Conservation (phyloP, 2,797 vertebrate species). For the Nannoperca obscura region DNA sequence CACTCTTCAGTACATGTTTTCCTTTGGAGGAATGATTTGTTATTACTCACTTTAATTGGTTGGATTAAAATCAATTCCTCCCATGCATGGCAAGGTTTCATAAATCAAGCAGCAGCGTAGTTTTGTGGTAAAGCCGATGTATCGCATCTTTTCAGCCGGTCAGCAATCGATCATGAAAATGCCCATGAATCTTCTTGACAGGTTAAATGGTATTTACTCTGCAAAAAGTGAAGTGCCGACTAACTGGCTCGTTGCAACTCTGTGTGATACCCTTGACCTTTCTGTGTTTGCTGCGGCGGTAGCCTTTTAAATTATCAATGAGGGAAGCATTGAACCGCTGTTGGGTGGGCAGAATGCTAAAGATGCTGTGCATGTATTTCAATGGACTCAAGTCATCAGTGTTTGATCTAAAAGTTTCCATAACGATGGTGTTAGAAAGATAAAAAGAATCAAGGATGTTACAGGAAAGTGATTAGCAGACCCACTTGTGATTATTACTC, state of each 20-base stretch:
- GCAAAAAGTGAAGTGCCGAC: constrained; percentile 79
- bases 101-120: constrained; percentile 80
- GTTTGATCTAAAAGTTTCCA: constrained; percentile 36
- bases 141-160: constrained; percentile 76
- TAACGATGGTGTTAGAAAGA: constrained; percentile 29
- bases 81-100: constrained; percentile 69
- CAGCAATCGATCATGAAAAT: constrained; percentile 84
- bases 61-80: constrained; percentile 84
- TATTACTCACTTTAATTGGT: constrained; percentile 85
- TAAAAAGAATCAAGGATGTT: constrained; percentile 37
- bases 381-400: neutral
- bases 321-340: constrained; percentile 60
- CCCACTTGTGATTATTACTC: constrained; percentile 52
- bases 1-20: constrained; percentile 72
- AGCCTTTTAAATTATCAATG: constrained; percentile 73
- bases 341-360: constrained; percentile 61
- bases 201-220: constrained; percentile 85
- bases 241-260: constrained; percentile 79
- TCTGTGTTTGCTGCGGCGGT: constrained; percentile 62
- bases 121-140: constrained; percentile 81
- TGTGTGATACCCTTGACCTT: constrained; percentile 79
- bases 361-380: constrained; percentile 14
- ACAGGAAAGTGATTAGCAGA: constrained; percentile 52
- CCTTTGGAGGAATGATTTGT: constrained; percentile 81
- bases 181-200: constrained; percentile 85